Conservation (phyloP, 2,797 vertebrate genomes). For the Sibirionetta formosa region DNA sequence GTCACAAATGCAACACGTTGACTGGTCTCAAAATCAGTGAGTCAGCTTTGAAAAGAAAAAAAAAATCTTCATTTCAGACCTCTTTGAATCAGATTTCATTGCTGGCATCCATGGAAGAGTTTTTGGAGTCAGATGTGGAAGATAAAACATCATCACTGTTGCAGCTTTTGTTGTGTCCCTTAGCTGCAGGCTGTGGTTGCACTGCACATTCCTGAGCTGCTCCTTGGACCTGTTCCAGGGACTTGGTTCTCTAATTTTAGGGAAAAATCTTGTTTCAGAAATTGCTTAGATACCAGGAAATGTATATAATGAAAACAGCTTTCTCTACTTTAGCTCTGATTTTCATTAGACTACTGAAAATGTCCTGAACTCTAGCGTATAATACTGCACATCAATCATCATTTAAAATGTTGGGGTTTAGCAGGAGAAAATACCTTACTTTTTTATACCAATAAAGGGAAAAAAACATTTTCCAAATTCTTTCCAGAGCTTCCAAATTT, state of each 20-base stretch:
- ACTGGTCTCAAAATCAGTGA: neutral
- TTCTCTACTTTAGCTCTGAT: neutral
- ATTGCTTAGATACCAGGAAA: conserved; percentile 1
- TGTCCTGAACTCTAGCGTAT: neutral
- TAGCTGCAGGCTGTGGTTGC: conserved; percentile 20
- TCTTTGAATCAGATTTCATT: neutral
- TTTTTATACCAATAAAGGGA: neutral
- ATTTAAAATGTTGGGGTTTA: neutral
- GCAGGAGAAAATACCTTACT: neutral
- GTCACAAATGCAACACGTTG: neutral
- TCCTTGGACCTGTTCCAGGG: conserved; percentile 3
- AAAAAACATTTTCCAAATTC: neutral
- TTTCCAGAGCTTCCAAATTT: neutral
- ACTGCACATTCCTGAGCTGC: conserved; percentile 26
- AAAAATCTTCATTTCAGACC: neutral
- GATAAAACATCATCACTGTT: conserved; percentile 15
- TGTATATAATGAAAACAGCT: neutral
- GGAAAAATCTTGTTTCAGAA: neutral
- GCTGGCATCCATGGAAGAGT: neutral
- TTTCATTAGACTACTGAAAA: neutral
- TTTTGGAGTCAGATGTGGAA: neutral
- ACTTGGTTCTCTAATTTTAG: neutral
- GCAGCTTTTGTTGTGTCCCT: conserved; percentile 42
- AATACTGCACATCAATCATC: neutral
- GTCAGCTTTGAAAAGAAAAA: neutral